Conservation (phyloP, 2,113 vertebrate genomes). For the Calyptommatus sinebrachiatus region DNA sequence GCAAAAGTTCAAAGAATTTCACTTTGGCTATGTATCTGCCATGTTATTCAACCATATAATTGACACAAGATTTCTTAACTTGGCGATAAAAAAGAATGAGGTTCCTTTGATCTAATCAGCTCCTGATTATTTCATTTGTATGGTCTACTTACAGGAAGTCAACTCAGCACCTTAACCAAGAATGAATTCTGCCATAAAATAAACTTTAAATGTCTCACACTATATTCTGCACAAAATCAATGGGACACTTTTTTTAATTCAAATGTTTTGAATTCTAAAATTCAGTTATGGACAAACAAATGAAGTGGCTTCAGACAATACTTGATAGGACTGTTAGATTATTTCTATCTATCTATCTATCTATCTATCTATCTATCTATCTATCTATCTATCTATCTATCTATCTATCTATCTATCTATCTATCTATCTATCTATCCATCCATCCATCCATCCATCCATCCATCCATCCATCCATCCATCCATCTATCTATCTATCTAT, state of each 20-base stretch:
- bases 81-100: background rate
- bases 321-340: background rate
- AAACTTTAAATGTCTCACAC: constrained; percentile 15
- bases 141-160: background rate
- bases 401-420: too few relatives aligned
- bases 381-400: too few relatives aligned
- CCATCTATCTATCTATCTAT: too few relatives aligned
- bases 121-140: background rate
- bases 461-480: too few relatives aligned
- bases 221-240: constrained; percentile 18
- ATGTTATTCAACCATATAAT: background rate
- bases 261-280: constrained; percentile 35
- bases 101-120: background rate
- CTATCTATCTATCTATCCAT: too few relatives aligned
- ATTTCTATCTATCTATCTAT: too few relatives aligned
- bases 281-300: constrained; percentile 70
- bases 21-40: background rate
- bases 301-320: constrained; percentile 29
- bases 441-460: too few relatives aligned
- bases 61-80: too few relatives aligned
- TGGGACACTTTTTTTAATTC: constrained; percentile 26
- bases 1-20: background rate
- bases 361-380: too few relatives aligned
- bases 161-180: background rate
- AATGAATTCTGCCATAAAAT: background rate